Evolutionary conservation across 2,888 invertebrate genomes (phyloP).

Genomic region (Aradus depressus): DNA sequence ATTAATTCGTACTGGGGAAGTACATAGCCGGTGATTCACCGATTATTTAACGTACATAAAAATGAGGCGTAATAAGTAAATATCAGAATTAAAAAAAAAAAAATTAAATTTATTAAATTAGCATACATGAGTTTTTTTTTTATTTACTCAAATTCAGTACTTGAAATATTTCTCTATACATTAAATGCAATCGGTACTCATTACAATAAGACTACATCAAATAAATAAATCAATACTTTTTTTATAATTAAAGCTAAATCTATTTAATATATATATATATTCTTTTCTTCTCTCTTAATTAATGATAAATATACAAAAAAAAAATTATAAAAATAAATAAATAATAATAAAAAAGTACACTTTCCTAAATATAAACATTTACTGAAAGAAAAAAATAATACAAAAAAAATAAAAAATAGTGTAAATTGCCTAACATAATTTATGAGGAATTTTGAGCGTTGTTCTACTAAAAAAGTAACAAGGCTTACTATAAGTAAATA

Average conservation of each 20-base stretch:
- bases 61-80: too few species aligned
- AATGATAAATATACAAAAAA: background rate
- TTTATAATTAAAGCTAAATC: slow-evolving; percentile 6
- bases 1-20: too few species aligned
- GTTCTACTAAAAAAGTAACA: slow-evolving; percentile 18
- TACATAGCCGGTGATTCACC: too few species aligned
- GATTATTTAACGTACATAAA: too few species aligned
- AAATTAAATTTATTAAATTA: too few species aligned
- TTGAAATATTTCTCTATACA: slow-evolving; percentile 23
- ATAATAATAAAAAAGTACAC: slow-evolving; percentile 1
- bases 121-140: too few species aligned
- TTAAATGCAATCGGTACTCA: slow-evolving; percentile 27
- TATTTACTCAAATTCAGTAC: slow-evolving; percentile 16
- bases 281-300: background rate
- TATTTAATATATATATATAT: background rate
- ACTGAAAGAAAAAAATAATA: slow-evolving; percentile 5
- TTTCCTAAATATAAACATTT: background rate
- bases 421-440: slow-evolving; percentile 8
- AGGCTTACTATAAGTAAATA: slow-evolving; percentile 12
- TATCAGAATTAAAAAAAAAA: too few species aligned
- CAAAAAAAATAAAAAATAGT: too few species aligned
- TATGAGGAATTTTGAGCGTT: slow-evolving; percentile 21
- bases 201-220: slow-evolving; percentile 1
- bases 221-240: slow-evolving; percentile 12
- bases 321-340: slow-evolving; percentile 6